Base-by-base conservation (phyloP, 1,140 invertebrate genomes). In the Meteorus sp. region DNA sequence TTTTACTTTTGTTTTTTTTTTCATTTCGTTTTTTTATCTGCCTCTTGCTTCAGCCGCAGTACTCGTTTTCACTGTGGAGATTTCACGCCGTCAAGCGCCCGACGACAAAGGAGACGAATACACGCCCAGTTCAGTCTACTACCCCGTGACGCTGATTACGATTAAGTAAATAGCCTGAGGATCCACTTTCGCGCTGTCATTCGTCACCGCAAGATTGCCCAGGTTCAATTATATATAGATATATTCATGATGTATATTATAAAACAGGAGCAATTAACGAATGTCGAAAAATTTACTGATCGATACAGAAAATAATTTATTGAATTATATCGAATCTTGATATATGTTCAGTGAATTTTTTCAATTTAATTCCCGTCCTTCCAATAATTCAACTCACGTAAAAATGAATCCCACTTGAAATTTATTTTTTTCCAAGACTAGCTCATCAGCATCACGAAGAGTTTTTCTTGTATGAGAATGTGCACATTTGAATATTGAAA, bases 101-200 rank as follows among this genome's bases (percentile, higher is more conserved):
- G n/a, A n/a, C 2, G 17, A 19, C 15, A 43, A 43, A 56, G 15
- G 22, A 39, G 55, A 57, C 19, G 23, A 57, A 48, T 50, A 31
- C 44, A 23, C 45, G 9, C 6, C n/a, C n/a, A n/a, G 15, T 37
- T 37, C 31, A 23, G 7, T 35, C 55, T 57, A 11, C 35, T 53
- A 3, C 9, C 45, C 17, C 35, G 29, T 9, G 27, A 57, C 13
- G 44, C 31, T 57, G 55, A 57, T 57, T 57, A 57, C 44, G 55
- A 57, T 57, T 48, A 57, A 33, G 55, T 57, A 57, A 48, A 57
- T 57, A 57, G 44, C 22, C 23, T 39, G 29, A 13, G 41, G 31
- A 35, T 48, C 45, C 23, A 48, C 15, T 50, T 47, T 19, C 45
- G 17, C 45, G 19, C 22, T 48, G 45, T 57, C 35, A 57, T 57